These are phyloP conservation scores for Morpho deidamia DNA, from an alignment of 2,888 invertebrate genomes.

Conservation along the genomic window DNA sequence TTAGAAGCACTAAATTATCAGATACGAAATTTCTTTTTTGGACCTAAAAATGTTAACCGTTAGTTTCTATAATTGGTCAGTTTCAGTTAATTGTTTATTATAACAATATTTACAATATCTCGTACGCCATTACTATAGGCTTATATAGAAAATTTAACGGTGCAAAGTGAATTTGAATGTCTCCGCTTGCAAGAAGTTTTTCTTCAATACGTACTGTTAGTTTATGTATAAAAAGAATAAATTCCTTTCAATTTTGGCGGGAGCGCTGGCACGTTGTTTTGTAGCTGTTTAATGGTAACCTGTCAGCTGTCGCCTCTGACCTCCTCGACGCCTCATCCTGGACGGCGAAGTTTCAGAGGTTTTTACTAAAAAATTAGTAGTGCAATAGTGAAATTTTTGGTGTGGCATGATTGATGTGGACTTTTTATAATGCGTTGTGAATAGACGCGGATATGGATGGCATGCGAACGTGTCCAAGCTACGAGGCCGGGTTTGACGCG, in stretches of 20 bases:
- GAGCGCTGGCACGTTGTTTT: slow-evolving; percentile 55
- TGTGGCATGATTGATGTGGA: slow-evolving; percentile 59
- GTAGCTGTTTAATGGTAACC: slow-evolving; percentile 54
- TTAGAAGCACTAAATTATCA: background rate
- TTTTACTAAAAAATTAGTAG: slow-evolving; percentile 60
- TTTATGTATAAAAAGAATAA: slow-evolving; percentile 45
- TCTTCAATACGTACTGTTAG: slow-evolving; percentile 9
- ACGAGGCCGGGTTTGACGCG: slow-evolving; percentile 69
- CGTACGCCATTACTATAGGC: slow-evolving; percentile 32
- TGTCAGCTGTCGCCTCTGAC: slow-evolving; percentile 66
- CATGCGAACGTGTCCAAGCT: slow-evolving; percentile 62
- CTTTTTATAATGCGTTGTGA: slow-evolving; percentile 59
- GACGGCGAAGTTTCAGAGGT: slow-evolving; percentile 54
- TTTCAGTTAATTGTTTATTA: background rate
- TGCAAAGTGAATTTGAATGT: slow-evolving; percentile 23
- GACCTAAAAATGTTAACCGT: background rate
- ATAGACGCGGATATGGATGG: slow-evolving; percentile 69
- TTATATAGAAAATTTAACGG: slow-evolving; percentile 32
- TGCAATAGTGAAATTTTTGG: slow-evolving; percentile 56
- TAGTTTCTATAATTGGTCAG: background rate
- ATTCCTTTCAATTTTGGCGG: slow-evolving; percentile 69
- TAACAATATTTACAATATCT: slow-evolving; percentile 15
- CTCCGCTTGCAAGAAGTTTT: background rate
- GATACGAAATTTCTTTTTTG: background rate
- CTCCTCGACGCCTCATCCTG: slow-evolving; percentile 50